Conservation (phyloP, 1,140 invertebrate species). For the Halyomorpha halys region DNA sequence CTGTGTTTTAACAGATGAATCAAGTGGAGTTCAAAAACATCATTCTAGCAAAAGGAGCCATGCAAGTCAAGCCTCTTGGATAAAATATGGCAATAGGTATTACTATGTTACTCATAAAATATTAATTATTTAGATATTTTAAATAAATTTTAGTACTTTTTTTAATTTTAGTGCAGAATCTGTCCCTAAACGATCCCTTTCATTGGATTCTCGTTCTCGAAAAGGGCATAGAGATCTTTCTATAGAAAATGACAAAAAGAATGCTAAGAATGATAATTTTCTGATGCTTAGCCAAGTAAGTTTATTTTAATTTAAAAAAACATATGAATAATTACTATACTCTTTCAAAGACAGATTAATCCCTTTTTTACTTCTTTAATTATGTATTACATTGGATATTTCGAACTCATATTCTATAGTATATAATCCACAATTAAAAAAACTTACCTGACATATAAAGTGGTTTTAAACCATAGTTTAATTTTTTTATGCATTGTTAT, state of each 20-base stretch:
- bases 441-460: no score
- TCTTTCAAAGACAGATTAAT: no score
- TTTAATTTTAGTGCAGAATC: slow-evolving; percentile 17
- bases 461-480: no score
- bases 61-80: slow-evolving; percentile 6
- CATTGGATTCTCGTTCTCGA: slow-evolving; percentile 34
- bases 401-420: no score
- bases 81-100: slow-evolving; percentile 11
- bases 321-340: no score
- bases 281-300: slow-evolving; percentile 27
- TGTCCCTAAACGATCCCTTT: slow-evolving; percentile 22
- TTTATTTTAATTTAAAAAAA: not conserved
- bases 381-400: no score
- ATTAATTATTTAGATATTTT: not conserved
- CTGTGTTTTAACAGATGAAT: slow-evolving; percentile 15
- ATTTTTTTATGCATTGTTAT: no score
- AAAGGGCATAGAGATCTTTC: slow-evolving; percentile 39
- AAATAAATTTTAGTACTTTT: not conserved
- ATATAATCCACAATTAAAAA: no score
- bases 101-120: not conserved
- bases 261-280: slow-evolving; percentile 26
- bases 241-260: slow-evolving; percentile 37
- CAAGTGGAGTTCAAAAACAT: slow-evolving; percentile 16
- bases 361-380: no score
- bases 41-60: slow-evolving; percentile 20